A percentile compares a stretch with the other conserved stretches of the same genome.
Conservation (phyloP, 2,113 vertebrate species). For the Heterocephalus glaber region DNA sequence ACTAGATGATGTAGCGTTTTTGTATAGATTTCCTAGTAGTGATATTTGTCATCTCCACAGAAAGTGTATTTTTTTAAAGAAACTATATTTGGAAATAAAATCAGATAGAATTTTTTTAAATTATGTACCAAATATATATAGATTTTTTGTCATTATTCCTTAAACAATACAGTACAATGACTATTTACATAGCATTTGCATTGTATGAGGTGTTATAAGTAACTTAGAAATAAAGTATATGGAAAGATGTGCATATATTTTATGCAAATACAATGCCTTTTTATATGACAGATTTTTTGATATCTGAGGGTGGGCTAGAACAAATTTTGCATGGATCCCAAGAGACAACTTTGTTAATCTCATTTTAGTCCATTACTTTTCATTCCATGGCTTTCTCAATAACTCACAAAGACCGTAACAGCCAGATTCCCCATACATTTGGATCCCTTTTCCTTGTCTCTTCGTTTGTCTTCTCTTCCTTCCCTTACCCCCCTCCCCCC, state of each 20-base stretch:
- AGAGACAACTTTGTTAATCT: not conserved
- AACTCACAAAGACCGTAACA: not conserved
- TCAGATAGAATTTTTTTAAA: slow-evolving; percentile 81
- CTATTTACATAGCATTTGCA: not conserved
- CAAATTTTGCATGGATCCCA: too few species aligned
- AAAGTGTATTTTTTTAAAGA: slow-evolving; percentile 75
- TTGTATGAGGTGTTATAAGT: not conserved
- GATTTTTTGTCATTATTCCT: not conserved
- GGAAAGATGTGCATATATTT: too few species aligned
- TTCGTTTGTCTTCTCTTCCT: not conserved
- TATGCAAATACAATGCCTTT: not conserved
- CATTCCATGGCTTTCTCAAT: not conserved
- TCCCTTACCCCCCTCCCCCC: too few species aligned
- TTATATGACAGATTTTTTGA: not conserved
- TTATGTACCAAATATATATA: not conserved
- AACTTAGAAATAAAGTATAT: not conserved
- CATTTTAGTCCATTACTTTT: not conserved
- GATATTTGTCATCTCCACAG: slow-evolving; percentile 86
- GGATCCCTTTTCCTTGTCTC: not conserved
- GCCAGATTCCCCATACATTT: not conserved
- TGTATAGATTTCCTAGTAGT: slow-evolving; percentile 89
- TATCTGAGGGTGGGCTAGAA: not conserved
- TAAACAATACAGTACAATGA: not conserved
- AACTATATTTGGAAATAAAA: slow-evolving; percentile 88
- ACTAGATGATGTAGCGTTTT: slow-evolving; percentile 86